Percentiles rank a stretch among this genome's conserved stretches.
Conservation (phyloP, 2,113 vertebrate species). For the Epinephelus moara region DNA sequence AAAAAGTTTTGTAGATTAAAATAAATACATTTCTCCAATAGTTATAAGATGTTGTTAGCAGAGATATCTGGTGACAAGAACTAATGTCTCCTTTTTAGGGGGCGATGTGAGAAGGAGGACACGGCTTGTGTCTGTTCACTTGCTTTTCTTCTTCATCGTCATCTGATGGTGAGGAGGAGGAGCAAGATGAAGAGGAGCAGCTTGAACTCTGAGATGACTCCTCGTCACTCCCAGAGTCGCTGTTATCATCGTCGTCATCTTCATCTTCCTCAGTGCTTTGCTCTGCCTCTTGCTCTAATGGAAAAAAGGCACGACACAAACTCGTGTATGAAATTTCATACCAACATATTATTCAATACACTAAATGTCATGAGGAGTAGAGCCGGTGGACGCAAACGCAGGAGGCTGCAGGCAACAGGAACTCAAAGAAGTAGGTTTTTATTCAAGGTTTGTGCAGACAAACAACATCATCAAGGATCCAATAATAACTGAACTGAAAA, state of each 20-base stretch:
- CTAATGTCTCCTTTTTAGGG: neutral
- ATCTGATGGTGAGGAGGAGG: constrained; percentile 45
- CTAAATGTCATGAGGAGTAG: no score
- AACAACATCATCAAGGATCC: no score
- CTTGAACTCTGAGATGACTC: constrained; percentile 63
- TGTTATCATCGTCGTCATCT: constrained; percentile 12
- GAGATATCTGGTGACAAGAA: neutral
- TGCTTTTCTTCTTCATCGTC: constrained; percentile 28
- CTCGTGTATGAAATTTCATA: no score
- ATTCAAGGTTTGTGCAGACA: no score
- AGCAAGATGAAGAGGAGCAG: constrained; percentile 53
- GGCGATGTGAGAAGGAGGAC: neutral
- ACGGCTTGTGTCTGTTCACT: constrained; percentile 43
- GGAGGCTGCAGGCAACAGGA: no score
- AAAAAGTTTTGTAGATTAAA: neutral
- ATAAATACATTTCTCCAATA: neutral
- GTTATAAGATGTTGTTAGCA: neutral
- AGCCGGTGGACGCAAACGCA: no score
- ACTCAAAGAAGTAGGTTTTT: no score
- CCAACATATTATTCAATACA: no score
- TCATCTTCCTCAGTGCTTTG: constrained; percentile 53
- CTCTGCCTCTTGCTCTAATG: constrained; percentile 50
- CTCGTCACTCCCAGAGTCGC: constrained; percentile 61
- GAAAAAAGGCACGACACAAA: neutral
- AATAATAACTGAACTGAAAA: no score